Conservation (phyloP, 2,113 vertebrate species). For the Barbus barbus region DNA sequence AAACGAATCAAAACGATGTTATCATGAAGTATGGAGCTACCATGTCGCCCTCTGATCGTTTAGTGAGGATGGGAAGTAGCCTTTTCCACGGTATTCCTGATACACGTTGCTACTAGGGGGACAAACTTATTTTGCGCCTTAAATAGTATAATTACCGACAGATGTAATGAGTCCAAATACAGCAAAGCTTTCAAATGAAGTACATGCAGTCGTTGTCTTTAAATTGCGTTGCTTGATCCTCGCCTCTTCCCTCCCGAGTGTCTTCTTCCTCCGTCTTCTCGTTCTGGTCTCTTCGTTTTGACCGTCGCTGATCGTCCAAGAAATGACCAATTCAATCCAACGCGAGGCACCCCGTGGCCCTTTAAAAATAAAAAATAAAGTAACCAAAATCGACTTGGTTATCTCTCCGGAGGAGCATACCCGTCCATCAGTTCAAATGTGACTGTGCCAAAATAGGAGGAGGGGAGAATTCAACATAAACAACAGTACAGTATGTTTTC, state of each 20-base stretch:
- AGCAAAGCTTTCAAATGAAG: constrained; percentile 37
- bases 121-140: not conserved
- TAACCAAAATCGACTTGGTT: constrained; percentile 42
- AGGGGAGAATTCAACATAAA: not conserved
- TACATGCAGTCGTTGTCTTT: constrained; percentile 45
- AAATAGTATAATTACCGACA: constrained; percentile 47
- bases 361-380: constrained; percentile 37
- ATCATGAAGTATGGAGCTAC: constrained; percentile 64
- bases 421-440: constrained; percentile 50
- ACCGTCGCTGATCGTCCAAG: constrained; percentile 52
- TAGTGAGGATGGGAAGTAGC: constrained; percentile 59
- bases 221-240: constrained; percentile 69
- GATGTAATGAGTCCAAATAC: constrained; percentile 5
- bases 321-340: constrained; percentile 56
- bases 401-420: constrained; percentile 46
- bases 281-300: constrained; percentile 7
- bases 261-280: constrained; percentile 43
- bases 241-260: constrained; percentile 60
- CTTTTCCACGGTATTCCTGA: constrained; percentile 33
- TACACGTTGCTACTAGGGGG: not conserved
- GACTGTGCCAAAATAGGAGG: not conserved
- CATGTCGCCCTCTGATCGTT: constrained; percentile 65
- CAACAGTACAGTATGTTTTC: not conserved
- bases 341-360: constrained; percentile 33
- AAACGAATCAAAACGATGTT: constrained; percentile 62